Conservation (phyloP, 2,797 vertebrate genomes). For the Cuniculus paca region DNA sequence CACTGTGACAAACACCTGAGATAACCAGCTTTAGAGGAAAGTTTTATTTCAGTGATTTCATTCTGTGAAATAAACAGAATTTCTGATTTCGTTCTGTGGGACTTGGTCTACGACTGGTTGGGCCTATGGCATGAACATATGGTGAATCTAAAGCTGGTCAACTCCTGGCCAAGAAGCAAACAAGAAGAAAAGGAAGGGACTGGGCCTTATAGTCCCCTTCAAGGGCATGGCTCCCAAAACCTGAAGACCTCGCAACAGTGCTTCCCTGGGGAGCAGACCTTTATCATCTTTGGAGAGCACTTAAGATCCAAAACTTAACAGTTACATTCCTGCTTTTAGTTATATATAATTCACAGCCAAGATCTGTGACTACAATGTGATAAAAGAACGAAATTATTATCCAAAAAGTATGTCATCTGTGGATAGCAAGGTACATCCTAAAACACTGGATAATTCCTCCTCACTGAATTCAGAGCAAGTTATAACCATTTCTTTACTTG, state of each 20-base stretch:
- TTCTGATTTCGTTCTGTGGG: no score
- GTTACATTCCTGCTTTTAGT: background rate
- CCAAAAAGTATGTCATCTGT: background rate
- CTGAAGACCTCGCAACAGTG: background rate
- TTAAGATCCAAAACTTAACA: background rate
- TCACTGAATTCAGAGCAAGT: background rate
- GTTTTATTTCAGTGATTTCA: background rate
- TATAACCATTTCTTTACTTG: background rate
- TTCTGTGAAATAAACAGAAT: no score
- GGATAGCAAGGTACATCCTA: background rate
- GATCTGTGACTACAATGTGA: background rate
- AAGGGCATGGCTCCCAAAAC: background rate
- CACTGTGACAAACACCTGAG: background rate
- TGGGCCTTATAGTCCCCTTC: background rate
- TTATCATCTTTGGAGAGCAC: background rate
- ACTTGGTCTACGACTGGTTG: background rate
- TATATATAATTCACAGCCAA: background rate
- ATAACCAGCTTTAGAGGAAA: background rate
- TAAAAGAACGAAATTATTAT: slow-evolving; percentile 14
- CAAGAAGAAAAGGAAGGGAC: no score
- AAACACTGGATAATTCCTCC: background rate
- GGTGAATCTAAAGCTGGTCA: no score
- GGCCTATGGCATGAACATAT: background rate
- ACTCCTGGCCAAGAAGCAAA: background rate
- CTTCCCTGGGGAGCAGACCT: background rate